phyloP scores from a whole-genome alignment of 2,113 vertebrate genomes.

The Scomber scombrus region DNA sequence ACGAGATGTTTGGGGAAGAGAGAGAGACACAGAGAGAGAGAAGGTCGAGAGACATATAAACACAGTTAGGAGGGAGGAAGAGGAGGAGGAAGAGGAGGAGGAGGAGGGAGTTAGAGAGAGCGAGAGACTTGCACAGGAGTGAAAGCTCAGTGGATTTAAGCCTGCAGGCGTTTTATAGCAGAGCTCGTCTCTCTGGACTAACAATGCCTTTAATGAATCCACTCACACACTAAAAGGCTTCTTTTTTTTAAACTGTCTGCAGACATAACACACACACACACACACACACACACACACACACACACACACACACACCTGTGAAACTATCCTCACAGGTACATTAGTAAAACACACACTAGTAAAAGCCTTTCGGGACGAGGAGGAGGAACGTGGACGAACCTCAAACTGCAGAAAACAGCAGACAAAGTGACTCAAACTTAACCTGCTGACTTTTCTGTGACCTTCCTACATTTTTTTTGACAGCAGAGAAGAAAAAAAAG shows the following conservation, averaged over 20 bases:
- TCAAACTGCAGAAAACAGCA: not conserved
- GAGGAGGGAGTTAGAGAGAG: conserved; percentile 17
- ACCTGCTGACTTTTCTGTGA: too few species aligned
- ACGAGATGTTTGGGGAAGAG: not conserved
- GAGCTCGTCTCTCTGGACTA: conserved; percentile 61
- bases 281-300: conserved; percentile 31
- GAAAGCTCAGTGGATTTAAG: conserved; percentile 67
- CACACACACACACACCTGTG: too few species aligned
- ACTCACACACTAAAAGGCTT: conserved; percentile 44
- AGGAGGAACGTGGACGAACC: not conserved
- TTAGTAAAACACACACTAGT: conserved; percentile 25
- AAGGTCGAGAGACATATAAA: conserved; percentile 17
- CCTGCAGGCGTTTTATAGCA: conserved; percentile 73
- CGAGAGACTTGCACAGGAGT: conserved; percentile 26
- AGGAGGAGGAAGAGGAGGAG: too few species aligned
- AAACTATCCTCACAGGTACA: conserved; percentile 13
- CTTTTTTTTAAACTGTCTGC: conserved; percentile 33
- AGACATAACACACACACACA: conserved; percentile 43
- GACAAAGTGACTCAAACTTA: too few species aligned
- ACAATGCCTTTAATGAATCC: conserved; percentile 62
- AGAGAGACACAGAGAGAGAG: not conserved
- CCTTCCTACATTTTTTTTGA: too few species aligned
- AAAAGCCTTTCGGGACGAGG: not conserved
- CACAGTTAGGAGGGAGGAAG: conserved; percentile 53
- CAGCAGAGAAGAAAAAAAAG: too few species aligned